Evolutionary conservation across 64 coral and sea anemone species (phyloP), one percentile per base, ranked within the genome.

Genomic region (Hydrozoanthus tunicans): DNA sequence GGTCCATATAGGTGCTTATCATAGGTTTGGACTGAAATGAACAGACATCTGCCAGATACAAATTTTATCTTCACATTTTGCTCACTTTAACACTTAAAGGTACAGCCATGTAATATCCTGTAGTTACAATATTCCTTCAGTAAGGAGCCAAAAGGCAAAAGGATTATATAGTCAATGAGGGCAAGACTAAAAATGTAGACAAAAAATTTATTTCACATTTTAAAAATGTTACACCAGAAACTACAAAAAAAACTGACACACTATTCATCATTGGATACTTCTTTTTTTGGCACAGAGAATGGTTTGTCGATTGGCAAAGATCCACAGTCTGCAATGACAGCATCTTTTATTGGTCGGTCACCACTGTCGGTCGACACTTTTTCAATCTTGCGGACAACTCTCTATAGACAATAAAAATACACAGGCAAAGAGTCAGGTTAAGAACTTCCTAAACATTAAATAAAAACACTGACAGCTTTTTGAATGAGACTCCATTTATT

Each of bases 371-470:
- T 96, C 12, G 80, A 12, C 51, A 66, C 85, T 0, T 89, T 91
- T 90, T 96, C 95, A 58, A 96, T 91, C 27, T 91, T 96, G 53
- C 77, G 78, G 17, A 96, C 95, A 81, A 93, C 75, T 91, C 91
- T 81, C 95, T 96, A 53, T 43, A 43, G 32, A 43, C 32, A 43
- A 43, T 43, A 43, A 43, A 43, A 43, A 43, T 43, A 43, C 32
- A 43, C 32, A 43, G 32, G 32, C 32, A 43, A 43, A 43, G 32
- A 43, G 32, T 43, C 32, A 43, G 32, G 32, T 43, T 43, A 43
- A 43, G 32, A 43, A 43, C 32, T 43, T 43, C 32, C 32, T 43
- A 0, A 43, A 43, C 32, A 43, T 43, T 43, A 43, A 43, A 43
- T 43, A 43, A 43, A 43, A 43, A 43, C 32, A 43, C 20, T 20